A percentile compares a stretch with the other conserved stretches of the same genome.
Conservation (phyloP, 2,888 invertebrate genomes). For the Hyles lineata region DNA sequence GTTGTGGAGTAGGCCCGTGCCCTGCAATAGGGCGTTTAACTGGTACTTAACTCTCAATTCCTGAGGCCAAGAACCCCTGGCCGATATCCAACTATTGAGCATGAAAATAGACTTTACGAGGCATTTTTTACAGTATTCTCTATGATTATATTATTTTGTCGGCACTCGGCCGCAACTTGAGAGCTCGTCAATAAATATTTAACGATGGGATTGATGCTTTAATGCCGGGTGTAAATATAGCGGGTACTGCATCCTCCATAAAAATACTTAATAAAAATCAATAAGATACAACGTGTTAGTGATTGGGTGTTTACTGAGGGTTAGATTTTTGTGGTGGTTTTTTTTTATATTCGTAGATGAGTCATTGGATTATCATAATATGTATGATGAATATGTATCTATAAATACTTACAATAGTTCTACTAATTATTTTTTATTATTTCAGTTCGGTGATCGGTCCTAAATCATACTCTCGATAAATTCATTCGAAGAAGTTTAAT, state of each 20-base stretch:
- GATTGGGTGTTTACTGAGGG: not conserved
- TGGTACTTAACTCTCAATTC: not conserved
- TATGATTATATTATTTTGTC: constrained; percentile 33
- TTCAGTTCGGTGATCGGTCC: too few relatives aligned
- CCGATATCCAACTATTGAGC: not conserved
- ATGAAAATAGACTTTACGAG: constrained; percentile 19
- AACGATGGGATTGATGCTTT: constrained; percentile 58
- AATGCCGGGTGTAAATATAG: constrained; percentile 43
- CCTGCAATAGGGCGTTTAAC: too few relatives aligned
- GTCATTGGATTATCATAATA: too few relatives aligned
- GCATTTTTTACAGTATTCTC: constrained; percentile 30
- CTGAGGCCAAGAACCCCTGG: constrained; percentile 15
- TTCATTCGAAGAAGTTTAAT: too few relatives aligned
- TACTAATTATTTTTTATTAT: too few relatives aligned
- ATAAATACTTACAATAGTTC: too few relatives aligned
- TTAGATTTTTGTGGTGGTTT: not conserved
- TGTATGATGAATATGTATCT: too few relatives aligned
- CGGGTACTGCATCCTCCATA: constrained; percentile 20
- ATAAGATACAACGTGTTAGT: not conserved
- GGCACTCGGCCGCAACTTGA: constrained; percentile 12
- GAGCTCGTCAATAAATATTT: constrained; percentile 51
- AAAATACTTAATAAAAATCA: constrained; percentile 27
- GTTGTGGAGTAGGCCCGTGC: too few relatives aligned
- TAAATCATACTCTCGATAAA: too few relatives aligned
- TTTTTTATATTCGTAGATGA: not conserved